Conservation (phyloP, 2,888 invertebrate species). For the Cephus sareptanus region DNA sequence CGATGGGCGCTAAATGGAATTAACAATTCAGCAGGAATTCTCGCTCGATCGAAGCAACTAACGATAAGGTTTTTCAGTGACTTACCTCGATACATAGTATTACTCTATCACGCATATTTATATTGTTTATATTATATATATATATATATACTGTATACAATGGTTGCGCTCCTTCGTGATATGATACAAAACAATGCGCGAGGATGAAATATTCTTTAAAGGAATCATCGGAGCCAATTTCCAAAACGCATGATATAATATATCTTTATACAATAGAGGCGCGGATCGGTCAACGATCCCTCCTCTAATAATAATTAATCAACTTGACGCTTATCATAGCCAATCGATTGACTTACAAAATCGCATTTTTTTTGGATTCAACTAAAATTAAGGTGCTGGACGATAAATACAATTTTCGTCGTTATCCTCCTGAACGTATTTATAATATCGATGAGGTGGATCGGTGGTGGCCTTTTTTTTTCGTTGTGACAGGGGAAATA, state of each 20-base stretch:
- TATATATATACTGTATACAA: conserved; percentile 20
- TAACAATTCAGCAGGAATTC: neutral
- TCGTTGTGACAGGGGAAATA: neutral
- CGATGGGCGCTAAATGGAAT: neutral
- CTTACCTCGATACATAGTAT: conserved; percentile 28
- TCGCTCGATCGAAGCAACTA: conserved; percentile 31
- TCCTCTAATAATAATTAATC: neutral
- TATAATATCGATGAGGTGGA: no score
- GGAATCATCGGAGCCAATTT: neutral
- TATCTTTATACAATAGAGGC: neutral
- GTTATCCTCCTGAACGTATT: no score
- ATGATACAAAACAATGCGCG: conserved; percentile 22
- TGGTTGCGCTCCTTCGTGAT: conserved; percentile 5
- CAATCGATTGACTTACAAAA: neutral
- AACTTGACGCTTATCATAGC: neutral
- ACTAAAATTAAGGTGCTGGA: neutral
- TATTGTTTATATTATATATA: conserved; percentile 26
- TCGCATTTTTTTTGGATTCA: neutral
- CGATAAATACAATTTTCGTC: neutral
- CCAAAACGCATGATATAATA: neutral
- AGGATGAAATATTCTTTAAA: conserved; percentile 7
- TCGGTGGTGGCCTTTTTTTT: neutral
- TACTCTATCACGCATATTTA: conserved; percentile 21
- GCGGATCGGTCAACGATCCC: neutral
- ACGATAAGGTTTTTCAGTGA: conserved; percentile 39